These are phyloP conservation scores for Ypsolopha sequella DNA, from an alignment of 2,888 invertebrate species.

Conservation along the genomic window DNA sequence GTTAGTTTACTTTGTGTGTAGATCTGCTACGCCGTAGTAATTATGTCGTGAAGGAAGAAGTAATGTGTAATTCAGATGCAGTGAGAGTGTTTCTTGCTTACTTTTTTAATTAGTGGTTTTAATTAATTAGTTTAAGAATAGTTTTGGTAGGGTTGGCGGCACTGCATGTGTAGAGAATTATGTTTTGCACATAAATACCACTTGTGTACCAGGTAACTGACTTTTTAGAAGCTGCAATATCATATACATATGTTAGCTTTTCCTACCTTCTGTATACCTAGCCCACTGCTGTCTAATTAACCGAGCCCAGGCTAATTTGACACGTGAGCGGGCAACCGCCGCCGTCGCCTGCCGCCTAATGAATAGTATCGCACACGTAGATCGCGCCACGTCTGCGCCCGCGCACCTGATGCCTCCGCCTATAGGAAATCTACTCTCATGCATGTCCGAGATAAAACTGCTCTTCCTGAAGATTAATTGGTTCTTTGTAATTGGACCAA, in stretches of 20 bases:
- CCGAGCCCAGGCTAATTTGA: constrained; percentile 60
- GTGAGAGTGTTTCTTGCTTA: too few species aligned
- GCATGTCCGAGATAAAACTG: not conserved
- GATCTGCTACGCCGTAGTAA: too few species aligned
- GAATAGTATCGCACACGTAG: constrained; percentile 69
- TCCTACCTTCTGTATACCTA: not conserved
- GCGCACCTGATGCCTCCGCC: not conserved
- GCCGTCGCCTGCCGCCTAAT: constrained; percentile 40
- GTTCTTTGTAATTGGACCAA: not conserved
- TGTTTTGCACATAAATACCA: too few species aligned
- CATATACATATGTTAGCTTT: not conserved
- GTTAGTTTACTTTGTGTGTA: too few species aligned
- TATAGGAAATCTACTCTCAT: constrained; percentile 1
- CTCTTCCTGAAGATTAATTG: not conserved
- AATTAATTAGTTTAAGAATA: too few species aligned
- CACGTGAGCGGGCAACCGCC: constrained; percentile 39
- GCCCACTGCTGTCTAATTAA: constrained; percentile 48
- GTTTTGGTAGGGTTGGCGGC: too few species aligned
- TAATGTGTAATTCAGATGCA: too few species aligned
- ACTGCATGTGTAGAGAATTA: too few species aligned
- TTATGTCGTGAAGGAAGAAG: too few species aligned
- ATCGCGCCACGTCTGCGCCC: constrained; percentile 34
- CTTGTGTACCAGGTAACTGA: too few species aligned
- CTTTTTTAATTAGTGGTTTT: too few species aligned
- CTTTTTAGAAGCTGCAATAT: not conserved